phyloP scores from a whole-genome alignment of 2,888 invertebrate species.

The Corythucha ciliata region DNA sequence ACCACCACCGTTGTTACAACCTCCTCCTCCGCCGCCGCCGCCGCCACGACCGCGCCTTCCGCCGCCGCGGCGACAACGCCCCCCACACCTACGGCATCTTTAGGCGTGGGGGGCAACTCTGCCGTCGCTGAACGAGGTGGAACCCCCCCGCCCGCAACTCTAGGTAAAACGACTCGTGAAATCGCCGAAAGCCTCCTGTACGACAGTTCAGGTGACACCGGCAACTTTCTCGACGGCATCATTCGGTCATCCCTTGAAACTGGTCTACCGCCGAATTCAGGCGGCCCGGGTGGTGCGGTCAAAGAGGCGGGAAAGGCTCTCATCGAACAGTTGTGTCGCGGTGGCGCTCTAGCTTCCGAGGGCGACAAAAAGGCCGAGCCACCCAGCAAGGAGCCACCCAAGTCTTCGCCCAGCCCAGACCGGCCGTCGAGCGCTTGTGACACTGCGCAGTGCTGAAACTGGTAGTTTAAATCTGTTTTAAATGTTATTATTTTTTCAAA shows the following conservation, averaged over 20 bases:
- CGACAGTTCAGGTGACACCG: conserved; percentile 57
- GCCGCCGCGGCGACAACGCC: too few relatives aligned
- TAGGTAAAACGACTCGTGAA: conserved; percentile 47
- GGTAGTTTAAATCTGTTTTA: too few relatives aligned
- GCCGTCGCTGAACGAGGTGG: too few relatives aligned
- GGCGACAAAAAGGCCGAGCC: conserved; percentile 38
- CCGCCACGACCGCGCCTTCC: conserved; percentile 22
- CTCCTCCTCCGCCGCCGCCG: too few relatives aligned
- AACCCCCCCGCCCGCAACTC: conserved; percentile 33
- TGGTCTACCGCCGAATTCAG: conserved; percentile 49
- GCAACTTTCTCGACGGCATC: conserved; percentile 72
- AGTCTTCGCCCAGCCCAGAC: conserved; percentile 15
- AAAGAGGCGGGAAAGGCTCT: conserved; percentile 53
- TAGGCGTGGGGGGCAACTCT: too few relatives aligned
- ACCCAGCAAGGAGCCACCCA: conserved; percentile 9
- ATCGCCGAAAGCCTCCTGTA: conserved; percentile 55
- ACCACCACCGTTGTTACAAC: too few relatives aligned
- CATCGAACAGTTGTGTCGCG: conserved; percentile 56
- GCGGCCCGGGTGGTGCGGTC: too few relatives aligned
- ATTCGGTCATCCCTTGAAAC: conserved; percentile 71
- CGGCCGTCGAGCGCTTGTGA: conserved; percentile 25
- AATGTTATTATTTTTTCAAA: too few relatives aligned
- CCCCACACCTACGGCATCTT: too few relatives aligned
- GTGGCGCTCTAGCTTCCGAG: conserved; percentile 39
- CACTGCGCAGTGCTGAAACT: conserved; percentile 20